These are phyloP conservation scores for Bagarius yarrelli DNA, from an alignment of 2,113 vertebrate genomes.

Conservation along the genomic window DNA sequence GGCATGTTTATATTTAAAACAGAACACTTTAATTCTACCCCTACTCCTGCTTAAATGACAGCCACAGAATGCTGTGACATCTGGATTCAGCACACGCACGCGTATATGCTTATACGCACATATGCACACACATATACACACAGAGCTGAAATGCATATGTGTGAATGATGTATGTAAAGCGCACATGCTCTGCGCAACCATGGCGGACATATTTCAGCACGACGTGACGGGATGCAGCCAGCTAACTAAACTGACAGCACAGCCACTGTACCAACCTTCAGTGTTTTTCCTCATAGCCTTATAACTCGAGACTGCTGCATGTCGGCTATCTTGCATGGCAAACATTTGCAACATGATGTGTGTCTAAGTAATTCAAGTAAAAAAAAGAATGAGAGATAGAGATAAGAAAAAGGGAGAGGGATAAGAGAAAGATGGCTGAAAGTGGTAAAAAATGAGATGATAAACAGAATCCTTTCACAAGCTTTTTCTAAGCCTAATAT, in stretches of 20 bases:
- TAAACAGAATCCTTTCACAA: slow-evolving; percentile 42
- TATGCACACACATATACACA: slow-evolving; percentile 2
- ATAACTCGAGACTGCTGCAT: slow-evolving; percentile 35
- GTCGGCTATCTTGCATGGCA: slow-evolving; percentile 43
- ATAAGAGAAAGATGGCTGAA: slow-evolving; percentile 16
- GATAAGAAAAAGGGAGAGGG: background rate
- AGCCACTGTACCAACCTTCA: slow-evolving; percentile 57
- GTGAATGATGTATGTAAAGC: slow-evolving; percentile 69
- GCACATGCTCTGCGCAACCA: slow-evolving; percentile 61
- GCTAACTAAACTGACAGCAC: slow-evolving; percentile 63
- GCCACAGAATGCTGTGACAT: slow-evolving; percentile 69
- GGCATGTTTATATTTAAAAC: slow-evolving; percentile 79
- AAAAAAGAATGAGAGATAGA: background rate
- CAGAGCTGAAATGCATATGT: slow-evolving; percentile 31
- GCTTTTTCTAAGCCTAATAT: slow-evolving; percentile 47
- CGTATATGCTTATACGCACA: background rate
- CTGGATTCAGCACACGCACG: slow-evolving; percentile 61
- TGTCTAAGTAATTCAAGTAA: slow-evolving; percentile 55
- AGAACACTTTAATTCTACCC: slow-evolving; percentile 74
- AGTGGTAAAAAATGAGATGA: slow-evolving; percentile 14
- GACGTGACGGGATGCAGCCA: slow-evolving; percentile 62
- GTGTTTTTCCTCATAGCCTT: slow-evolving; percentile 10
- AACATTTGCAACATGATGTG: slow-evolving; percentile 6
- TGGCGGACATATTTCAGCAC: slow-evolving; percentile 65
- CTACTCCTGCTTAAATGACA: slow-evolving; percentile 70